phyloP scores from a whole-genome alignment of 2,888 invertebrate genomes.

The Lasioglossum pauxillum region DNA sequence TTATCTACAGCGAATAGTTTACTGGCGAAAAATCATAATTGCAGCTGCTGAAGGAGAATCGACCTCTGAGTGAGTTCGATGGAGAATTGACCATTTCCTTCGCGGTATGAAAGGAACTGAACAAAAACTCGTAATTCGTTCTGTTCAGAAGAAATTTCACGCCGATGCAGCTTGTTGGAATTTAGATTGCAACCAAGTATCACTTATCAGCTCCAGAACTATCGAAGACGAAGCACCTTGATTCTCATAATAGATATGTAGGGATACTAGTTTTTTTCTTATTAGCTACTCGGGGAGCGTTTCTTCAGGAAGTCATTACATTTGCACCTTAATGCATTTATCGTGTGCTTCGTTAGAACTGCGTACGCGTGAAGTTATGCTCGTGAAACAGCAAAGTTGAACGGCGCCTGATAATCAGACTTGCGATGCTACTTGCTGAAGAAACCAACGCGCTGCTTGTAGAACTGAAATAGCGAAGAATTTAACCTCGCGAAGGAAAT shows the following conservation, averaged over 20 bases:
- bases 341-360: slow-evolving; percentile 1
- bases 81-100: neutral
- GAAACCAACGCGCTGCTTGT: neutral
- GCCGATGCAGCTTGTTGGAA: slow-evolving; percentile 3
- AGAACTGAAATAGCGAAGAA: neutral
- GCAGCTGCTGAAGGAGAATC: neutral
- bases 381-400: neutral
- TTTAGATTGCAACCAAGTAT: slow-evolving; percentile 19
- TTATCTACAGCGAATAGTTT: neutral
- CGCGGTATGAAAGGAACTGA: neutral
- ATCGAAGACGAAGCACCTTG: slow-evolving; percentile 16
- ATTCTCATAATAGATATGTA: slow-evolving; percentile 21
- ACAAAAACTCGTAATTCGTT: slow-evolving; percentile 7
- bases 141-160: slow-evolving; percentile 1
- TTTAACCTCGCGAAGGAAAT: neutral
- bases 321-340: slow-evolving; percentile 19
- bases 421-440: neutral
- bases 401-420: neutral
- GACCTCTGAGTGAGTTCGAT: neutral
- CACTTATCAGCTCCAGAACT: slow-evolving; percentile 21
- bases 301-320: slow-evolving; percentile 27
- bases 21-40: neutral
- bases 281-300: neutral
- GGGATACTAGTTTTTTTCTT: neutral
- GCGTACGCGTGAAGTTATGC: slow-evolving; percentile 1